These are phyloP conservation scores for Macrostomum lignano DNA, from an alignment of 1,140 invertebrate species.

Conservation along the genomic window DNA sequence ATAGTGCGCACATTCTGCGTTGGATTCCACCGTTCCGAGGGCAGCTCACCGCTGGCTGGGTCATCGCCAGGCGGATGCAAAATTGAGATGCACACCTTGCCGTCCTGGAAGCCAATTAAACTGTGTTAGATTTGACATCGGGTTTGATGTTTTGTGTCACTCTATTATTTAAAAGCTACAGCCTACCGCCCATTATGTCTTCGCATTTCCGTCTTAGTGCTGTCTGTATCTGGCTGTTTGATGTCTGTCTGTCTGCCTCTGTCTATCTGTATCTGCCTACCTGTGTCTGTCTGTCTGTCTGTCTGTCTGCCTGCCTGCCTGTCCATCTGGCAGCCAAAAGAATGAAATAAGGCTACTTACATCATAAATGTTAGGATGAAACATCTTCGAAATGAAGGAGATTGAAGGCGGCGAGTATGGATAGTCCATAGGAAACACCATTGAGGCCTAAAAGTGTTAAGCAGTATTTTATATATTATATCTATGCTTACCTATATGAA, in stretches of 20 bases:
- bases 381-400: slow-evolving; percentile 85
- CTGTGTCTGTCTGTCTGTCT: too few species aligned
- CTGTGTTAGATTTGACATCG: background rate
- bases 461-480: too few species aligned
- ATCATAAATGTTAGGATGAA: slow-evolving; percentile 99
- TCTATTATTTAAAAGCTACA: background rate
- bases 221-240: too few species aligned
- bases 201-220: too few species aligned
- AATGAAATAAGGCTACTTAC: too few species aligned
- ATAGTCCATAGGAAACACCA: slow-evolving; percentile 88
- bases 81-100: slow-evolving; percentile 95
- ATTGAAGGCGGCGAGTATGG: slow-evolving; percentile 91
- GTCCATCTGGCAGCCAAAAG: too few species aligned
- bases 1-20: slow-evolving; percentile 96
- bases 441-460: slow-evolving; percentile 57
- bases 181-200: background rate
- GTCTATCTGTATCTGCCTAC: too few species aligned
- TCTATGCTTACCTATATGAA: too few species aligned
- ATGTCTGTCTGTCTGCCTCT: too few species aligned
- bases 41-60: slow-evolving; percentile 84
- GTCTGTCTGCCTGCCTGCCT: too few species aligned
- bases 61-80: slow-evolving; percentile 93
- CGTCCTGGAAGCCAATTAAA: slow-evolving; percentile 17
- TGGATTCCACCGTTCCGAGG: slow-evolving; percentile 98
- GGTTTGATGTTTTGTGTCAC: background rate